Base-by-base conservation (phyloP, 53 echinoderm and acorn worm genomes). In the Paracentrotus lividus region DNA sequence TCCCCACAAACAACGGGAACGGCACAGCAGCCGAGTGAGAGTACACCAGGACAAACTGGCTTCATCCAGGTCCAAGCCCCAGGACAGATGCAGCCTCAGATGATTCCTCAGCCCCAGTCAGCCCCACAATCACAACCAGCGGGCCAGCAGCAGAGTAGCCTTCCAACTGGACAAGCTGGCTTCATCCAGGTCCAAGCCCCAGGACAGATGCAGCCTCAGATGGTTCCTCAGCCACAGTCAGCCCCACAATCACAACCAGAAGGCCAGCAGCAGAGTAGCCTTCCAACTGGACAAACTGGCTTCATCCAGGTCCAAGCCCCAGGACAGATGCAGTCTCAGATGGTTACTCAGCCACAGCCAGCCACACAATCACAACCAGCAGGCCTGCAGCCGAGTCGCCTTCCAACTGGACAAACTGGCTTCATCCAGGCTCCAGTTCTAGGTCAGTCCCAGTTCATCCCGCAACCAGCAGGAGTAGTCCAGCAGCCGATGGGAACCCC, bases 201-300 rank as follows among this genome's bases (percentile, higher is more conserved):
- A 6, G 47, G 44, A 8, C 67, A 81, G 81, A 81, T 81, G 47
- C 81, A 81, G 49, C 81, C 81, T 45, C 81, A 81, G 47, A 26
- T 81, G 44, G 45, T 47, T 81, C 45, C 81, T 47, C 36, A 36
- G 16, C 2, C 72, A 15, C 72, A 72, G 36, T n/a, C 40, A 81
- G 24, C 38, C n/a, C 10, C 64, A 72, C 72, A 72, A 36, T 18
- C 72, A 2, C 72, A 72, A 38, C 36, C 0, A 61, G 1, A 24
- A n/a, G 61, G n/a, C 8, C 72, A 33, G 20, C 34, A 33, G 72
- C 8, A 16, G 31, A 72, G 72, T 72, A 38, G 72, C 38, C 72
- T 36, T 36, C 72, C 72, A 36, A 29, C n/a, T n/a, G 65, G 65
- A 65, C 72, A 72, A 40, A 3, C 16, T 36, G 72, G 72, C 16